phyloP scores from a whole-genome alignment of 2,888 invertebrate genomes.

The Ophioninae sp. region DNA sequence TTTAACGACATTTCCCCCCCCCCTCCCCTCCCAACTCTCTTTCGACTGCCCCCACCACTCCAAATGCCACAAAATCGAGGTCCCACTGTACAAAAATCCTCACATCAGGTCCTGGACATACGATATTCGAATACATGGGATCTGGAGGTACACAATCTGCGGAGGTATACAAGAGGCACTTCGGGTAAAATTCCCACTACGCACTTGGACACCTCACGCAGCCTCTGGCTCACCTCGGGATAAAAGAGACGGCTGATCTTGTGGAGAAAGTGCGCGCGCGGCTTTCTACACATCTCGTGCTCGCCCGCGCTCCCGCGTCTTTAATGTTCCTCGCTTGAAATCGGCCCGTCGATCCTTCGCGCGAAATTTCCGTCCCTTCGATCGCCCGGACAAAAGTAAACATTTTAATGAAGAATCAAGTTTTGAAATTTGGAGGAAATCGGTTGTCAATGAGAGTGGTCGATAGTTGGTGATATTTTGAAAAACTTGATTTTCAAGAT shows the following conservation, averaged over 20 bases:
- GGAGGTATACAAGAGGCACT: conserved; percentile 16
- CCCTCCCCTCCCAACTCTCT: too few species aligned
- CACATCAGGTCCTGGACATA: neutral
- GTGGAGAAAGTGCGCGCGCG: conserved; percentile 57
- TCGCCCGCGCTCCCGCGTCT: conserved; percentile 49
- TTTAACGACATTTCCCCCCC: too few species aligned
- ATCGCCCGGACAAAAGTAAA: neutral
- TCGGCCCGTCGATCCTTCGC: neutral
- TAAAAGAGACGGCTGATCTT: conserved; percentile 35
- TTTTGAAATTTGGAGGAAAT: neutral
- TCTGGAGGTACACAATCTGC: neutral
- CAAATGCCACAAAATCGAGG: too few species aligned
- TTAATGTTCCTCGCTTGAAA: conserved; percentile 22
- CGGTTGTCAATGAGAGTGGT: neutral
- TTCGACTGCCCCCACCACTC: too few species aligned
- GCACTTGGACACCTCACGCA: conserved; percentile 32
- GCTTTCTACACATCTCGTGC: conserved; percentile 59
- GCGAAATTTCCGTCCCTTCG: conserved; percentile 9
- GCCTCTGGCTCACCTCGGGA: conserved; percentile 25
- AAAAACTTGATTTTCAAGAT: neutral
- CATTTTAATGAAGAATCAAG: neutral
- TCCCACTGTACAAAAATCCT: neutral
- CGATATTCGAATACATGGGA: conserved; percentile 7
- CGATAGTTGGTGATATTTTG: neutral
- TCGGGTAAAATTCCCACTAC: conserved; percentile 53